A percentile compares a stretch with the other conserved stretches of the same genome.
phyloP scores from a whole-genome alignment of 2,113 vertebrate species.

The Dromiciops gliroides region DNA sequence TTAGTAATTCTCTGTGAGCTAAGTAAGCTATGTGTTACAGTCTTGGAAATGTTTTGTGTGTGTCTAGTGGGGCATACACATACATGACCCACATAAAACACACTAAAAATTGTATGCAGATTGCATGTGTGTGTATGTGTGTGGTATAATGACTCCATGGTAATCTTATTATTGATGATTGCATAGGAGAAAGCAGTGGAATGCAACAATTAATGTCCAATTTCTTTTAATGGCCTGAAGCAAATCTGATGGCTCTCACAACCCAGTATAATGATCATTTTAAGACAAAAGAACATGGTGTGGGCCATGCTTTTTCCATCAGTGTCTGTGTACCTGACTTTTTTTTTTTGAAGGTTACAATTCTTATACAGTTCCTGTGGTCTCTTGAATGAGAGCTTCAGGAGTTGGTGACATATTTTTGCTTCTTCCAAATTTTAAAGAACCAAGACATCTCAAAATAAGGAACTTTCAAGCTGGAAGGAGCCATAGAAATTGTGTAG shows the following conservation, averaged over 20 bases:
- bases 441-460: neutral
- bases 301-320: constrained; percentile 54
- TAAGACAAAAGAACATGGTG: neutral
- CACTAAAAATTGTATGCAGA: neutral
- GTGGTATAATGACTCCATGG: constrained; percentile 27
- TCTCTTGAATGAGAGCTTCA: neutral
- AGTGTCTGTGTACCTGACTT: neutral
- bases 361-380: neutral
- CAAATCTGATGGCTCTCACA: constrained; percentile 53
- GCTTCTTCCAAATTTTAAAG: neutral
- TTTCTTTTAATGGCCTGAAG: constrained; percentile 70
- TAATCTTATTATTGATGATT: constrained; percentile 76
- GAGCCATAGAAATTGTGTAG: neutral
- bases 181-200: constrained; percentile 63
- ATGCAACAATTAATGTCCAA: constrained; percentile 70
- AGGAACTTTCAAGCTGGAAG: neutral
- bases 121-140: neutral
- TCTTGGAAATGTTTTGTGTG: neutral
- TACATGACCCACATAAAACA: no score
- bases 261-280: constrained; percentile 62
- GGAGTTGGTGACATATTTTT: neutral
- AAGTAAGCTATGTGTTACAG: constrained; percentile 49
- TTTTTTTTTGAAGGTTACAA: neutral
- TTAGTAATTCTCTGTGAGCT: constrained; percentile 37
- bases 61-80: neutral